Conservation (phyloP, 2,888 invertebrate species). For the Nudaria mundana region DNA sequence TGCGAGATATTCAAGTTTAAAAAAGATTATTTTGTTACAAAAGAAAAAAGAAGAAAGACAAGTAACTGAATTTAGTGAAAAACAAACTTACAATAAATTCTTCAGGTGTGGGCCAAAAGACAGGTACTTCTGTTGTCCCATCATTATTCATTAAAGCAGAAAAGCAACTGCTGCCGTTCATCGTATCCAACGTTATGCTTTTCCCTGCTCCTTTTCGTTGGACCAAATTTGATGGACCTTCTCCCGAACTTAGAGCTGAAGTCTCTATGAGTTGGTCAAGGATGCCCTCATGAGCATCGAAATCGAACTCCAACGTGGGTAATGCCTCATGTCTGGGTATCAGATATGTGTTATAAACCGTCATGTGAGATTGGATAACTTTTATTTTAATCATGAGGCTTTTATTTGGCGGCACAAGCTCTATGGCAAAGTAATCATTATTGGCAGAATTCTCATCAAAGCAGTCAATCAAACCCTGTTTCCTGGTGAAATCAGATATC, state of each 20-base stretch:
- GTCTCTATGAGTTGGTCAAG: conserved; percentile 6
- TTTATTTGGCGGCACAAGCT: conserved; percentile 9
- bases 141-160: no score
- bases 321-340: conserved; percentile 1
- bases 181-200: no score
- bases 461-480: no score
- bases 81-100: conserved; percentile 82
- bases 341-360: neutral
- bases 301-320: neutral
- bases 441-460: no score
- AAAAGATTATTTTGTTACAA: no score
- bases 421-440: neutral
- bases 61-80: no score
- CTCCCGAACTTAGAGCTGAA: neutral
- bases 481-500: no score
- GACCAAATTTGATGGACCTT: neutral
- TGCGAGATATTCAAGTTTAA: no score
- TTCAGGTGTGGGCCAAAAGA: conserved; percentile 89
- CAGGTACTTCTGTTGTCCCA: conserved; percentile 90
- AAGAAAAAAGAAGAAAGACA: no score
- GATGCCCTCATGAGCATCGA: conserved; percentile 5
- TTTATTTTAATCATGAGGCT: conserved; percentile 10
- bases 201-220: no score
- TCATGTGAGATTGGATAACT: neutral
- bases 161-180: conserved; percentile 45